Conservation (phyloP, 2,797 vertebrate genomes). For the Alouatta caraya region DNA sequence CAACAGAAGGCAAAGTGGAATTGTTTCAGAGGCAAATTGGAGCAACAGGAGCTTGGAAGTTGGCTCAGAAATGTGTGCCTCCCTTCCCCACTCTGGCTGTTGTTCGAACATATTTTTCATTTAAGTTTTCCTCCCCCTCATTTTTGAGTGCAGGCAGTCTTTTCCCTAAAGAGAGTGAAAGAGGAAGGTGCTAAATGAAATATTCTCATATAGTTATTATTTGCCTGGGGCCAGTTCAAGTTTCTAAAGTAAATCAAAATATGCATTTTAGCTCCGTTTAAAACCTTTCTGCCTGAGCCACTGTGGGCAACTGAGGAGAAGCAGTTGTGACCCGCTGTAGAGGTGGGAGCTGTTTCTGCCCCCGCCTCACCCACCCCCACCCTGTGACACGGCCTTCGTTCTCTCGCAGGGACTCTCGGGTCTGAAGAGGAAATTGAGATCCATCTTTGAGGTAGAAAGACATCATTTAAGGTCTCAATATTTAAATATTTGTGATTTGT, state of each 20-base stretch:
- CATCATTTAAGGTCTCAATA: not conserved
- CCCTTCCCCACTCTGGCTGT: not conserved
- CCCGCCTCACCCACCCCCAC: no score
- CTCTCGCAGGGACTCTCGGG: not conserved
- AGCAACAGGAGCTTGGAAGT: not conserved
- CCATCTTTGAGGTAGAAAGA: not conserved
- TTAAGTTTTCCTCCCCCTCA: slow-evolving; percentile 51
- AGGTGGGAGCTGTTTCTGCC: accelerated
- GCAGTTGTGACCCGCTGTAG: accelerated
- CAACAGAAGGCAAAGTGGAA: slow-evolving; percentile 73
- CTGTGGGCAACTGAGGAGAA: not conserved
- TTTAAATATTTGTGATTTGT: slow-evolving; percentile 36
- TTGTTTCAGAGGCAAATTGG: slow-evolving; percentile 47
- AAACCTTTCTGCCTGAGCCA: not conserved
- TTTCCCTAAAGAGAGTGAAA: slow-evolving; percentile 31
- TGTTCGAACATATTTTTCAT: slow-evolving; percentile 22
- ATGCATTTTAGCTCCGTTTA: not conserved
- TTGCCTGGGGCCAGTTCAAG: slow-evolving; percentile 22
- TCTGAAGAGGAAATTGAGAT: not conserved
- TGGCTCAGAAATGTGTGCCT: slow-evolving; percentile 23
- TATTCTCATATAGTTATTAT: not conserved
- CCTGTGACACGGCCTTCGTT: accelerated
- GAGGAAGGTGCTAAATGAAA: slow-evolving; percentile 42
- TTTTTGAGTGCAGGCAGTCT: not conserved
- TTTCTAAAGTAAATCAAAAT: slow-evolving; percentile 37